Evolutionary conservation across 1,140 invertebrate genomes (phyloP).

Genomic region (Dreissena polymorpha): DNA sequence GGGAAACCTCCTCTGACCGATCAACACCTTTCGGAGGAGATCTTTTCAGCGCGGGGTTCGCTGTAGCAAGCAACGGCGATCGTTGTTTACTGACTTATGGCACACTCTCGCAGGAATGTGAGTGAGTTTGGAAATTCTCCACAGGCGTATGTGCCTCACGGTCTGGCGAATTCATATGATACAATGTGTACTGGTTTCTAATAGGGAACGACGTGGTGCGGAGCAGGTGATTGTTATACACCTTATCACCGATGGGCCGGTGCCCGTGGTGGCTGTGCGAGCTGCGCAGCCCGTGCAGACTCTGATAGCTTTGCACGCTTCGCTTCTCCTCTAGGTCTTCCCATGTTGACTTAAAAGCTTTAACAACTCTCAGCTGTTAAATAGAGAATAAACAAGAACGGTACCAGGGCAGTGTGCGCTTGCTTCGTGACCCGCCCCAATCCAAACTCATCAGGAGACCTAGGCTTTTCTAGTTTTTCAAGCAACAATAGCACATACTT

Average conservation of each 20-base stretch:
- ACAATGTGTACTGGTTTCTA: constrained; percentile 49
- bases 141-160: constrained; percentile 42
- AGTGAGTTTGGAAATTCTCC: constrained; percentile 67
- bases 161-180: constrained; percentile 40
- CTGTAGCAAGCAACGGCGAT: constrained; percentile 65
- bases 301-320: constrained; percentile 96
- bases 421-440: not conserved
- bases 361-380: constrained; percentile 98
- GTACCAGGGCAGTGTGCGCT: constrained; percentile 29
- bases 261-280: constrained; percentile 89
- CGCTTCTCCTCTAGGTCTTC: constrained; percentile 99
- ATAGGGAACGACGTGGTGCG: constrained; percentile 55
- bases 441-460: not conserved
- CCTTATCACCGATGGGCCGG: constrained; percentile 87
- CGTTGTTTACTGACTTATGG: constrained; percentile 73
- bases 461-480: not conserved
- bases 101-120: constrained; percentile 76
- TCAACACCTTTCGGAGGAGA: constrained; percentile 70
- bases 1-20: constrained; percentile 61
- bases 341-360: constrained; percentile 99
- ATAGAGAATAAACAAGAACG: constrained; percentile 44
- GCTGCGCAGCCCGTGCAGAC: constrained; percentile 95
- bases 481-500: too few species aligned
- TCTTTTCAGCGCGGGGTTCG: constrained; percentile 69
- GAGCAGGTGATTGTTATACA: constrained; percentile 61